Evolutionary conservation across 2,888 invertebrate genomes (phyloP), one percentile per base, ranked within the genome.

Genomic region (Anthrax anthrax): DNA sequence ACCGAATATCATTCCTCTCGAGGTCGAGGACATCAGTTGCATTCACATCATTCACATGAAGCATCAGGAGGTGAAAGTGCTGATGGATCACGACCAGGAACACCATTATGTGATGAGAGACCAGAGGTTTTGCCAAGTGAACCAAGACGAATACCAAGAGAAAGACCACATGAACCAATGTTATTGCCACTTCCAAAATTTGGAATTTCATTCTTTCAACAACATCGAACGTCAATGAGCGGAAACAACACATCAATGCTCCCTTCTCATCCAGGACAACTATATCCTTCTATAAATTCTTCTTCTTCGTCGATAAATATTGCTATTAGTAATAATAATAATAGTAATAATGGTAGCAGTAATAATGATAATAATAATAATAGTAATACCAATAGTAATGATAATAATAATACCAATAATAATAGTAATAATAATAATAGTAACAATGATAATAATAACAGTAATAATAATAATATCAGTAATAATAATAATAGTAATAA

Each of bases 121-220:
- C 85, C 84, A 2, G 86, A 87, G 60, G 72, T 80, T 51, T 50
- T 74, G 50, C 85, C 85, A 12, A 76, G 76, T 50, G 86, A 87
- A 64, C 87, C 87, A 18, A 75, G 87, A 49, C 76, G 85, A 42
- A 72, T 78, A 58, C 77, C 77, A 5, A 72, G 56, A 73, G 81
- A 71, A 57, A 74, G 75, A 52, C 71, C 74, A 63, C 74, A 75
- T 18, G 76, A 80, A 14, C 85, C 89, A 32, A 75, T 91, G 67
- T 82, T 84, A 58, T 71, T 92, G 58, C 91, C 92, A 18, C 70
- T 92, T 57, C 92, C 92, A 37, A 82, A 85, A 69, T 92, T 92
- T 65, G 92, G 91, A 17, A 77, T 81, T 48, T 78, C 78, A 61
- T 74, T 83, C 58, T 67, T 70, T 61, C 67, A 71, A 51, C 69